Conservation (phyloP, 2,797 vertebrate genomes). For the Spinibarbus caldwelli region DNA sequence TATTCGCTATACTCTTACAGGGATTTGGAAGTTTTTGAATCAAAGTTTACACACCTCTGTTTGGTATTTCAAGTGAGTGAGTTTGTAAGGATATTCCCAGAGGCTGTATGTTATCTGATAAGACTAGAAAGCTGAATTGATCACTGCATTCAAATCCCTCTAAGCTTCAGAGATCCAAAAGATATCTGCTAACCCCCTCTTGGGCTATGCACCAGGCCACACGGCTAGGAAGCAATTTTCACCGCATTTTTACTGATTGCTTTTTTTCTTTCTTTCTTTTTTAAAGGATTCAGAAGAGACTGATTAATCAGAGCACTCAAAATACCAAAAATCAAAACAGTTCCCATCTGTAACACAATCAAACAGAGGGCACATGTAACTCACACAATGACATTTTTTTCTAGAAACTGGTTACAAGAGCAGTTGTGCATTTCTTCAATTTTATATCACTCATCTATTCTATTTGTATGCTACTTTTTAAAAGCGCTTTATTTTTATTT, state of each 20-base stretch:
- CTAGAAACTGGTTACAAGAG: conserved; percentile 6
- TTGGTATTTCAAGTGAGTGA: conserved; percentile 60
- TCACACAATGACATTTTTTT: conserved; percentile 51
- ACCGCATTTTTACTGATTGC: conserved; percentile 76
- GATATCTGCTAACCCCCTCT: conserved; percentile 69
- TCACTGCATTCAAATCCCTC: conserved; percentile 74
- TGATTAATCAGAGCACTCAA: conserved; percentile 70
- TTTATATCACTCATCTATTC: background rate
- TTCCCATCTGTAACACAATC: conserved; percentile 68
- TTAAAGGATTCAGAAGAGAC: conserved; percentile 65
- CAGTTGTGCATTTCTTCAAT: background rate
- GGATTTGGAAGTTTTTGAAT: conserved; percentile 34
- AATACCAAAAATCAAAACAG: conserved; percentile 68
- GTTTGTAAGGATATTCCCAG: conserved; percentile 57
- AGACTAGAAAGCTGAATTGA: conserved; percentile 69
- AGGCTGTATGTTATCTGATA: conserved; percentile 75
- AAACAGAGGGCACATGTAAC: conserved; percentile 47
- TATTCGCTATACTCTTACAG: background rate
- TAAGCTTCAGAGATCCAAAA: conserved; percentile 74
- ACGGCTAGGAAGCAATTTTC: conserved; percentile 78
- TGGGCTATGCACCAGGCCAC: conserved; percentile 68
- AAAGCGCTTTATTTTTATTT: background rate
- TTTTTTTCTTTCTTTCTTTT: conserved; percentile 63
- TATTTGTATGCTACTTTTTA: background rate
- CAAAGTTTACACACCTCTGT: conserved; percentile 56